Percentiles rank a stretch among this genome's conserved stretches.
Evolutionary conservation across 2,113 vertebrate genomes (phyloP).

Genomic region (Sporophila hypoxantha): DNA sequence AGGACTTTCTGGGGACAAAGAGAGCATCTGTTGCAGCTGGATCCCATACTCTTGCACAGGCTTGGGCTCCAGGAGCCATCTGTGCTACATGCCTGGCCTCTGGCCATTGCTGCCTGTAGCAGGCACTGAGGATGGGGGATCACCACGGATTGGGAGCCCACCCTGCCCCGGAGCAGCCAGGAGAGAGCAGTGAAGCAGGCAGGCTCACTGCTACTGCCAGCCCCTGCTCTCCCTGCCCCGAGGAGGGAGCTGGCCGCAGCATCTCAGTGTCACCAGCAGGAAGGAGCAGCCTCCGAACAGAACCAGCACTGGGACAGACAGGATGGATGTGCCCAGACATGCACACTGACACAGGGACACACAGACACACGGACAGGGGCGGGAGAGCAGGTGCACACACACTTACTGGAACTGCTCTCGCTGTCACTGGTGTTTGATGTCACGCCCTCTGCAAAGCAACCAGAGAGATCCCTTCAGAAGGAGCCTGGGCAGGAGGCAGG

Average conservation of each 20-base stretch:
- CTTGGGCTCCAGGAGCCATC: background rate
- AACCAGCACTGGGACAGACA: background rate
- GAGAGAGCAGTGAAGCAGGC: background rate
- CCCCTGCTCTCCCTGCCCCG: background rate
- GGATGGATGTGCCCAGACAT: background rate
- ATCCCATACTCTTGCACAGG: background rate
- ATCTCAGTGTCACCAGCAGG: slow-evolving; percentile 17
- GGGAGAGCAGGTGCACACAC: slow-evolving; percentile 20
- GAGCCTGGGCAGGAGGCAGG: background rate
- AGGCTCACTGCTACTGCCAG: background rate
- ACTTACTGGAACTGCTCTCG: slow-evolving; percentile 99
- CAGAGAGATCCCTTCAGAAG: slow-evolving; percentile 68
- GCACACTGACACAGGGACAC: background rate
- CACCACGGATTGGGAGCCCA: background rate
- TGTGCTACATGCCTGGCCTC: background rate
- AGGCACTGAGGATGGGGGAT: background rate
- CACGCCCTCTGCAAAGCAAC: slow-evolving; percentile 90
- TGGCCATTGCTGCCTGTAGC: background rate
- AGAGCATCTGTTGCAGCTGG: background rate
- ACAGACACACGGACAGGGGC: background rate
- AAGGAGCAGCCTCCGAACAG: slow-evolving; percentile 36
- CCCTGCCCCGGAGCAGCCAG: background rate
- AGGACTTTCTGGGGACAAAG: background rate
- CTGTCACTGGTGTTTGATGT: slow-evolving; percentile 99
- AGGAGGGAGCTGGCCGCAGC: slow-evolving; percentile 19